A percentile compares a stretch with the other conserved stretches of the same genome.
These are phyloP conservation scores for Kryptopterus vitreolus DNA, from an alignment of 2,797 vertebrate genomes.

Conservation along the genomic window DNA sequence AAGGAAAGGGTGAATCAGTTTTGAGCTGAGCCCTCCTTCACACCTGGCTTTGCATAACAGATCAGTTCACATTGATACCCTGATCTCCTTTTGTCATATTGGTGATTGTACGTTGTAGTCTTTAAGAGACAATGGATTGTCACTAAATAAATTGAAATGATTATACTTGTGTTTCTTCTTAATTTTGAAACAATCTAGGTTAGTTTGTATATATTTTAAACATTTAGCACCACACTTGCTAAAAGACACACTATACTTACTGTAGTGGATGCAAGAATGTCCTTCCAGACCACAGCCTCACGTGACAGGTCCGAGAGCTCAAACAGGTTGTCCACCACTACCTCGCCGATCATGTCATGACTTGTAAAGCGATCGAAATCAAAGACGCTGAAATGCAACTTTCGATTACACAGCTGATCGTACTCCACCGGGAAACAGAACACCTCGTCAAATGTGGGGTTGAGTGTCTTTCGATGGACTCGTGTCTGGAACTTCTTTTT, in stretches of 20 bases:
- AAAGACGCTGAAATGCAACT: slow-evolving; percentile 96
- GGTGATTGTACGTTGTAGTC: slow-evolving; percentile 3
- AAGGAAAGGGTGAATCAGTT: slow-evolving; percentile 52
- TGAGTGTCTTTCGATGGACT: slow-evolving; percentile 96
- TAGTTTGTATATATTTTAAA: not conserved
- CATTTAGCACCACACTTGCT: not conserved
- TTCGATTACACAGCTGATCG: slow-evolving; percentile 90
- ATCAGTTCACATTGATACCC: slow-evolving; percentile 23
- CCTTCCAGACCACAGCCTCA: slow-evolving; percentile 96
- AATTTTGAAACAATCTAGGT: not conserved
- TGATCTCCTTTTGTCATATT: not conserved
- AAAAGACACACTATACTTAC: slow-evolving; percentile 76
- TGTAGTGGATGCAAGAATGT: slow-evolving; percentile 90
- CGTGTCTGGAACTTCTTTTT: slow-evolving; percentile 99
- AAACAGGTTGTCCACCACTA: slow-evolving; percentile 97
- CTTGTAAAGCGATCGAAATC: slow-evolving; percentile 99
- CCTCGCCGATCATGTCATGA: slow-evolving; percentile 98
- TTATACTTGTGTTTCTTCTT: not conserved
- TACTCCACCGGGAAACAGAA: slow-evolving; percentile 93
- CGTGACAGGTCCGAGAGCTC: slow-evolving; percentile 96
- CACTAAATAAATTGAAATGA: not conserved
- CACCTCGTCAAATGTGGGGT: slow-evolving; percentile 91
- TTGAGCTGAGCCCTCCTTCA: slow-evolving; percentile 30
- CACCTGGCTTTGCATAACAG: slow-evolving; percentile 45
- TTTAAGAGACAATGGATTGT: not conserved